phyloP scores from a whole-genome alignment of 2,888 invertebrate genomes.

The Ochropleura leucogaster region DNA sequence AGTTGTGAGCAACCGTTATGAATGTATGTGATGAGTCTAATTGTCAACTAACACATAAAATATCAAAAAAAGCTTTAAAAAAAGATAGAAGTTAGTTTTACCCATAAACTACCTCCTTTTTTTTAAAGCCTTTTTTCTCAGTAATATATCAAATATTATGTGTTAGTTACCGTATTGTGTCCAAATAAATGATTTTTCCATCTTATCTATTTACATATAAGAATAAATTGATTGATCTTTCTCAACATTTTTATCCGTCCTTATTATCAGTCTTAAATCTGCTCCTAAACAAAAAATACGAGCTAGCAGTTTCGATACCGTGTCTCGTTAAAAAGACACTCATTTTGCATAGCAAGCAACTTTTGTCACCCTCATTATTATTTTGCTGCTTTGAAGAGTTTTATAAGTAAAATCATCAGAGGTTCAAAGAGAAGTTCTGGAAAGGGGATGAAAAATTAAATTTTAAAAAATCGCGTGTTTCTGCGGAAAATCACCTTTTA shows the following conservation, averaged over 20 bases:
- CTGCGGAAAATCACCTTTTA: neutral
- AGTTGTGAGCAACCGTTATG: too few relatives aligned
- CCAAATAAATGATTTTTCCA: too few relatives aligned
- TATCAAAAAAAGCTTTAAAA: too few relatives aligned
- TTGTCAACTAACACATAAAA: too few relatives aligned
- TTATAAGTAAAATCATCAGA: slow-evolving; percentile 8
- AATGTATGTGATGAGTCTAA: too few relatives aligned
- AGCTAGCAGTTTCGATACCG: slow-evolving; percentile 3
- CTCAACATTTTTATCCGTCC: neutral
- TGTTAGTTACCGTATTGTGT: too few relatives aligned
- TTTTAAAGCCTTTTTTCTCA: too few relatives aligned
- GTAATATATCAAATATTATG: too few relatives aligned
- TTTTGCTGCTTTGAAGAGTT: slow-evolving; percentile 27
- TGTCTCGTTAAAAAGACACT: slow-evolving; percentile 38
- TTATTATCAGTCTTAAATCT: neutral
- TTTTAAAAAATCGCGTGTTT: neutral
- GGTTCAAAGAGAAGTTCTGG: neutral
- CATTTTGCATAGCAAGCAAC: slow-evolving; percentile 33
- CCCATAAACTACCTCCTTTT: too few relatives aligned
- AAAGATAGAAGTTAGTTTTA: too few relatives aligned
- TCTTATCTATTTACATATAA: neutral
- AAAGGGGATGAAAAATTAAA: neutral
- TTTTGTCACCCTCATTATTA: slow-evolving; percentile 40
- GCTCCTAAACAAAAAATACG: slow-evolving; percentile 17
- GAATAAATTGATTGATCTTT: neutral